Evolutionary conservation across 1,140 invertebrate genomes (phyloP), one percentile per base, ranked within the genome.

Genomic region (Heliconius hewitsoni): DNA sequence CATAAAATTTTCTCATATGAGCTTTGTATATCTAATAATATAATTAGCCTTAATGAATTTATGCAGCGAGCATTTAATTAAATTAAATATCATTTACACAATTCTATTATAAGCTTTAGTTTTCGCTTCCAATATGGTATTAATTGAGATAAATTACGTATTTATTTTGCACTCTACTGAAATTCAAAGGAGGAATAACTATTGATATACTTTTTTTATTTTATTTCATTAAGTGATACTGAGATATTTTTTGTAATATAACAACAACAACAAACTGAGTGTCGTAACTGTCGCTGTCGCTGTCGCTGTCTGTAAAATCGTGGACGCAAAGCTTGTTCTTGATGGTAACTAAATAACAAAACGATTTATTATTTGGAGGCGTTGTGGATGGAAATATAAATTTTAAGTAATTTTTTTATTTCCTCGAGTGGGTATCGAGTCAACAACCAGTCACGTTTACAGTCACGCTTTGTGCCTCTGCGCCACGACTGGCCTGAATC

Each of bases 1-100:
- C 55, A 37, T 60, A 75, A 23, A 75, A 42, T 23, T 75, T 39
- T 75, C 74, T 75, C 60, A 39, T 75, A 75, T 39, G 34, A 42
- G 74, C 74, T 75, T 66, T 75, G n/a, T 39, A 75, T 34, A 34
- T 60, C 55, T 66, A 34, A 75, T 75, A 75, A 75, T 66, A 75
- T 66, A 74, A 74, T 74, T 74, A 74, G 46, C 39, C 30, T 23
- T 74, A 74, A 37, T 57, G 13, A 75, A n/a, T 66, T 27, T 66
- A 16, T 66, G 60, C 60, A 66, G 60, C 27, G 60, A 66, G 60
- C 0, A 66, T 66, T 66, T 66, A 27, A 66, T 66, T 66, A 66
- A 66, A 66, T 30, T 66, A 66, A 27, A 66, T 66, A 66, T 30
- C 27, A 66, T 66, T 66, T 66, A 66, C 27, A 66, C 60, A 66